phyloP scores from a whole-genome alignment of 2,797 vertebrate genomes.

The Myotis vivesi region DNA sequence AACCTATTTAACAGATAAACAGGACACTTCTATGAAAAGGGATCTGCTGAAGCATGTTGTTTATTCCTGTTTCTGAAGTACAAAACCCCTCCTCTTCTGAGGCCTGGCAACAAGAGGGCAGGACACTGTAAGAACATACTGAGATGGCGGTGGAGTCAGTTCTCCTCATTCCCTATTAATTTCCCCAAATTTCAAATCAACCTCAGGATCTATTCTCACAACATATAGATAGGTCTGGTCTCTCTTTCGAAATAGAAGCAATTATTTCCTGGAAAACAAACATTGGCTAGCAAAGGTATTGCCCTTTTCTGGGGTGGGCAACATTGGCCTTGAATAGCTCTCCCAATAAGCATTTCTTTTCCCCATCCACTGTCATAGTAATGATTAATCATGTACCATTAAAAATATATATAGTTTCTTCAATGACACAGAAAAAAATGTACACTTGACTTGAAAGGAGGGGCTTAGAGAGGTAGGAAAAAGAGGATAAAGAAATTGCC shows the following conservation, averaged over 20 bases:
- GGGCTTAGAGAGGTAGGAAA: not conserved
- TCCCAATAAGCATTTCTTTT: not conserved
- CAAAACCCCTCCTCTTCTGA: not conserved
- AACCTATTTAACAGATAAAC: not conserved
- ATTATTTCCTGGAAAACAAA: not conserved
- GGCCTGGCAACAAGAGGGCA: not conserved
- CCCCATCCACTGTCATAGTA: not conserved
- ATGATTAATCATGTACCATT: constrained; percentile 4
- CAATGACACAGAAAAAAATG: constrained; percentile 13
- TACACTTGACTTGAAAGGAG: not conserved
- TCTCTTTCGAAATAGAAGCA: not conserved
- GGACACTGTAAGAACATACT: not conserved
- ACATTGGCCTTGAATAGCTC: constrained; percentile 23
- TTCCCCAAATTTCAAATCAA: not conserved
- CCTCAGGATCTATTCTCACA: not conserved
- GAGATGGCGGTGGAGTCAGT: too few species aligned
- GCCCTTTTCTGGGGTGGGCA: not conserved
- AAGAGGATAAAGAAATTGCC: not conserved
- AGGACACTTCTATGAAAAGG: not conserved
- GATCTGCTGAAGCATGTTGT: not conserved
- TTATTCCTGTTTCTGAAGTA: not conserved
- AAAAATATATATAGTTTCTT: not conserved
- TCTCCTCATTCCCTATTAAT: not conserved
- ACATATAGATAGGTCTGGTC: too few species aligned
- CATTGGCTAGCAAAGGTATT: not conserved